A percentile compares a stretch with the other conserved stretches of the same genome.
Conservation (phyloP, 1,140 invertebrate genomes). For the Whitmania pigra region DNA sequence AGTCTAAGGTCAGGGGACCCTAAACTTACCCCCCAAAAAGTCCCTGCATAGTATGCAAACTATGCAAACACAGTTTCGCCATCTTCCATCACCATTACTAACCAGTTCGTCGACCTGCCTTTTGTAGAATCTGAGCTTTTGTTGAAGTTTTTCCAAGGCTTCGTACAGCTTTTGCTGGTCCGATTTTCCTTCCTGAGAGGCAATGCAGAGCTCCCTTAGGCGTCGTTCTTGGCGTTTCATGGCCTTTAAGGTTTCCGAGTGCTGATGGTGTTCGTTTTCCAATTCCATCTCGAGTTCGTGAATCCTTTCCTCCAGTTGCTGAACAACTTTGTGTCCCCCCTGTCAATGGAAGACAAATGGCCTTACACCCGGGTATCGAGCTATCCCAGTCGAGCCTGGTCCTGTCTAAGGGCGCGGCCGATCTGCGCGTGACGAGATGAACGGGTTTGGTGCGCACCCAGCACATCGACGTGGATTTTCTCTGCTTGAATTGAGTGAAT, state of each 20-base stretch:
- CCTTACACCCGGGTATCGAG: no score
- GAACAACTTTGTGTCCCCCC: slow-evolving; percentile 73
- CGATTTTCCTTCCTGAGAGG: not conserved
- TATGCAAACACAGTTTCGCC: not conserved
- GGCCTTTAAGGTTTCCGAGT: slow-evolving; percentile 57
- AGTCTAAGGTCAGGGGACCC: no score
- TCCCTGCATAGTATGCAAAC: no score
- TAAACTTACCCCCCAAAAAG: no score
- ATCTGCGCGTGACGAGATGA: no score
- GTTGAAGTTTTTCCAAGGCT: slow-evolving; percentile 1
- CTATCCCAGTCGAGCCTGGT: no score
- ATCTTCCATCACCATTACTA: not conserved
- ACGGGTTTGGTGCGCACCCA: no score
- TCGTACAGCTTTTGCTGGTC: slow-evolving; percentile 1
- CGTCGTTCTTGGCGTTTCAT: slow-evolving; percentile 27
- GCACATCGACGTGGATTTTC: no score
- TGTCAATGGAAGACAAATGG: not conserved
- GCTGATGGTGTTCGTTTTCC: slow-evolving; percentile 91
- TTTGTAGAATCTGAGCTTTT: slow-evolving; percentile 9
- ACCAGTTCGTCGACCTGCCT: slow-evolving; percentile 10
- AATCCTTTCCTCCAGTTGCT: slow-evolving; percentile 48
- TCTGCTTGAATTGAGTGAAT: no score
- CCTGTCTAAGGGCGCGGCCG: no score
- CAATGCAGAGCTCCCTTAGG: not conserved
- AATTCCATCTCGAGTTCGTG: slow-evolving; percentile 86